A percentile compares a stretch with the other conserved stretches of the same genome.
phyloP scores from a whole-genome alignment of 2,888 invertebrate genomes.

The Epirrhoe tristata region DNA sequence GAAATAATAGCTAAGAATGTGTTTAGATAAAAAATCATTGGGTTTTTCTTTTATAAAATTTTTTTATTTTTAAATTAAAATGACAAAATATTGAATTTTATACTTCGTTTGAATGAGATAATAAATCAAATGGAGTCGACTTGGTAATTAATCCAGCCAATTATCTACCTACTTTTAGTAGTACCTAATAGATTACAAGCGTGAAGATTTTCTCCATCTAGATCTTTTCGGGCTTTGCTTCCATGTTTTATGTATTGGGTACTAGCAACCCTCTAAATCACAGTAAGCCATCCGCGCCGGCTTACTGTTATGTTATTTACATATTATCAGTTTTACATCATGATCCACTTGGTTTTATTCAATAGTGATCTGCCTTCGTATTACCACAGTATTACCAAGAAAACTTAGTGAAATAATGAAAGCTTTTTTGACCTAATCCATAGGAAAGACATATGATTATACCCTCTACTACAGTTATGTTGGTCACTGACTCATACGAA shows the following conservation, averaged over 20 bases:
- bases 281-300: conserved; percentile 22
- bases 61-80: too few species aligned
- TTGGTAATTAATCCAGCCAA: not conserved
- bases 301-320: conserved; percentile 36
- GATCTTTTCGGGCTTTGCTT: conserved; percentile 33
- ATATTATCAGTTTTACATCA: conserved; percentile 23
- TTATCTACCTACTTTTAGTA: not conserved
- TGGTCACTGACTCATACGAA: too few species aligned
- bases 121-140: not conserved
- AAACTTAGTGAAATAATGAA: too few species aligned
- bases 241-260: conserved; percentile 37
- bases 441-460: too few species aligned
- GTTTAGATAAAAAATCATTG: too few species aligned
- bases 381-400: too few species aligned
- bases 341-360: not conserved
- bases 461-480: too few species aligned
- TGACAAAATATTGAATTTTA: too few species aligned
- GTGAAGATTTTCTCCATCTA: conserved; percentile 7
- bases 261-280: conserved; percentile 37
- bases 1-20: too few species aligned
- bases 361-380: not conserved
- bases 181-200: conserved; percentile 7
- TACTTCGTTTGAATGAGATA: not conserved
- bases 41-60: too few species aligned
- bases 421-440: too few species aligned